Evolutionary conservation across 2,888 invertebrate genomes (phyloP), one percentile per base, ranked within the genome.

Genomic region (Antitype chi): DNA sequence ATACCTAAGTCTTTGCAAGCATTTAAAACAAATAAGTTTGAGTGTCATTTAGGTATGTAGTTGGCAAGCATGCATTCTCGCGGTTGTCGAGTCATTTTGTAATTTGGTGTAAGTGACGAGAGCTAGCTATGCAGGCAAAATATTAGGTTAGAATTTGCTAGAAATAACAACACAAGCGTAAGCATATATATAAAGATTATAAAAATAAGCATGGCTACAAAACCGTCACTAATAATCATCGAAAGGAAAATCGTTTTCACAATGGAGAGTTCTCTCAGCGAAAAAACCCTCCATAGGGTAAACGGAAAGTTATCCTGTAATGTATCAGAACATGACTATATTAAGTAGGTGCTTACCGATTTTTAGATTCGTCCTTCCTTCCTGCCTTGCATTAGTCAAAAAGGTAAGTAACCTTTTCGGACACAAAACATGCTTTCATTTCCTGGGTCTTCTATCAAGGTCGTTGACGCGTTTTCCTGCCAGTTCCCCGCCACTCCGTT

Each of bases 41-140:
- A 82, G 85, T 92, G 92, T 93, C 92, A 90, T 92, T 92, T 91
- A 90, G 89, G 92, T 92, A 90, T 90, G 91, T 89, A 85, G 92
- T 93, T 93, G 93, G 94, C 93, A 94, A 94, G 92, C 93, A 94
- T 93, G 93, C 88, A 87, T 89, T 90, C 88, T 88, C 88, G 85
- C 85, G 89, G 89, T 87, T 90, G 91, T 89, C 93, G 92, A 93
- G 92, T 94, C 93, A 93, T 92, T 89, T 89, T 91, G 88, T 82
- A 82, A 72, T 84, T 88, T 92, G 95, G 94, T 84, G 71, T 90
- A 95, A 95, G 94, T 91, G 77, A 94, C 59, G 84, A 91, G 93
- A 90, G 91, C 32, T 43, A 69, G 80, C 57, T 20, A 74, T 59
- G 38, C 20, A 28, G 1, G n/a, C 28, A 53, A 47, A 47, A 67